Base-by-base conservation (phyloP, 2,888 invertebrate genomes). In the Nemurella pictetii region DNA sequence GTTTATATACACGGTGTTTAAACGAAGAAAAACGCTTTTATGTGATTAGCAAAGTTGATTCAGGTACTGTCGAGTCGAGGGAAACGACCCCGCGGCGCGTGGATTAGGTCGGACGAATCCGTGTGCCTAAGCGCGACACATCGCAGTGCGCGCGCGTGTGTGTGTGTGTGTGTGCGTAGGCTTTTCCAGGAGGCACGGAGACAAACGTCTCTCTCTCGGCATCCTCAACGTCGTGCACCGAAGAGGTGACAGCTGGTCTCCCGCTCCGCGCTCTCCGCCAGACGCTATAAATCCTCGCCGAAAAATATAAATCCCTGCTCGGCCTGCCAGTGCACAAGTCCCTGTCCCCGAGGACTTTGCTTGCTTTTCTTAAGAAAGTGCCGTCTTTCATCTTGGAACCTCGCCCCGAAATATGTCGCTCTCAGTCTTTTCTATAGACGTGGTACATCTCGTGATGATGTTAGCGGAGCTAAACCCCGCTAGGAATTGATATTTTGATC, bases 251-350 rank as follows among this genome's bases (percentile, higher is more conserved):
- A 35, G 80, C 35, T 35, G 15, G 32, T 26, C 26, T 4, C 5
- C 12, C 35, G 35, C 35, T 80, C n/a, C n/a, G 30, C 30, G 80
- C 30, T 80, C 29, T 80, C 32, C 30, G 30, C n/a, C 5, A 32
- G 80, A 35, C 12, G 35, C 80, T 36, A 81, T 81, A 81, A 81
- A 81, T 81, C 80, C 80, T 20, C 27, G n/a, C 80, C 30, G 26
- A 78, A 78, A n/a, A 26, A 81, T 81, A 81, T 81, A 81, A 81
- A 81, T 81, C 80, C 80, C 35, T 25, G 32, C 35, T 81, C 75
- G 27, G 75, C 26, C 3, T 75, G 28, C 15, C 55, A 55, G 1
- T 55, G 55, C 55, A 78, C 26, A 36, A 81, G 32, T 36, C 27
- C 36, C 26, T 35, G 26, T 81, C 35, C 80, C 80, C 5, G n/a